These are phyloP conservation scores for Tolypeutes matacus DNA, from an alignment of 2,797 vertebrate species.

Conservation along the genomic window DNA sequence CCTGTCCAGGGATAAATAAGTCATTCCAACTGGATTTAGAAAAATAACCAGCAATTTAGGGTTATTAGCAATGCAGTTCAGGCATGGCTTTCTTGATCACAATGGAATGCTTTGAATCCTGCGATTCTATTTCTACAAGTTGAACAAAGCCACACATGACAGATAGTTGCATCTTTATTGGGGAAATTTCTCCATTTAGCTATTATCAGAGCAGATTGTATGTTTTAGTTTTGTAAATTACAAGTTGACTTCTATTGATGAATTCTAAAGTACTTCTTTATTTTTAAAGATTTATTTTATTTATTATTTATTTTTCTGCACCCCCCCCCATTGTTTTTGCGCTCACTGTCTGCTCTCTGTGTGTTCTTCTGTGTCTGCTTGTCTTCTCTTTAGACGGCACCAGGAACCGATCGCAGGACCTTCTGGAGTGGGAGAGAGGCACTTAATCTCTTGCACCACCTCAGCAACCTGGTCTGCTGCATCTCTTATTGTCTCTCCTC, in stretches of 20 bases:
- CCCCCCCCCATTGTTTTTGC: no score
- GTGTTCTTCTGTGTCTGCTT: no score
- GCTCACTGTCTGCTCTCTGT: no score
- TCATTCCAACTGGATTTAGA: slow-evolving; percentile 24
- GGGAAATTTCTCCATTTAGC: slow-evolving; percentile 29
- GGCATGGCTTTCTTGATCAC: not conserved
- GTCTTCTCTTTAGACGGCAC: no score
- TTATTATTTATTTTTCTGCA: no score
- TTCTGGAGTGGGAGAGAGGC: no score
- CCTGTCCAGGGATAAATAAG: not conserved
- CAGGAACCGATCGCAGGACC: no score
- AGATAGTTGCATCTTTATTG: not conserved
- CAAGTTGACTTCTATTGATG: not conserved
- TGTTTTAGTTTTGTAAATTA: slow-evolving; percentile 41
- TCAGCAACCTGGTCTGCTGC: no score
- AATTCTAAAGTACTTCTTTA: slow-evolving; percentile 1
- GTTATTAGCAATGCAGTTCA: not conserved
- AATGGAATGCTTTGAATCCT: not conserved
- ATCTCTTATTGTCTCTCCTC: no score
- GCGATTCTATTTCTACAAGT: slow-evolving; percentile 36
- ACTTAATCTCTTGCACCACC: no score
- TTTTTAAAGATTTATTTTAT: no score
- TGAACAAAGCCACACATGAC: not conserved
- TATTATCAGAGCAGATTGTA: slow-evolving; percentile 5
- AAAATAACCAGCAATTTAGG: not conserved